These are phyloP conservation scores for Serranochromis macrocephalus DNA, from an alignment of 2,113 vertebrate species.

Conservation along the genomic window DNA sequence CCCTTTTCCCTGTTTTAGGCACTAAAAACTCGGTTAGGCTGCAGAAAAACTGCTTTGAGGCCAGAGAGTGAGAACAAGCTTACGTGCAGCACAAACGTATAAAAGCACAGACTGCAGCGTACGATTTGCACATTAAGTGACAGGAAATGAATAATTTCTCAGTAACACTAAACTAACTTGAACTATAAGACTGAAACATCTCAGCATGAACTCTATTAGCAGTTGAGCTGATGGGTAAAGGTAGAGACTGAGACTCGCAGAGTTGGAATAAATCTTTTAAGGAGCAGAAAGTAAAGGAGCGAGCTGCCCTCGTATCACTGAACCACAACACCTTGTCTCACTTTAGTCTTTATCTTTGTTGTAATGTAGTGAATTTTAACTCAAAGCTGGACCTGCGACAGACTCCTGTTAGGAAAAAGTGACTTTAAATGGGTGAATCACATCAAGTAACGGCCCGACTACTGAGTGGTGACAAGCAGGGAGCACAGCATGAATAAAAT, in stretches of 20 bases:
- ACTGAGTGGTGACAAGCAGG: slow-evolving; percentile 25
- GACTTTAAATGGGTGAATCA: slow-evolving; percentile 42
- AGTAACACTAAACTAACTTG: neutral
- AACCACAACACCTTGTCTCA: neutral
- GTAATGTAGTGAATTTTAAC: neutral
- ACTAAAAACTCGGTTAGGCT: neutral
- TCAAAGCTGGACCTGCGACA: neutral
- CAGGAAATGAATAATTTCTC: neutral
- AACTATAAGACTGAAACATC: neutral
- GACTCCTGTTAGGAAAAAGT: neutral
- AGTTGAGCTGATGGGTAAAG: neutral
- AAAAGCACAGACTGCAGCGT: neutral
- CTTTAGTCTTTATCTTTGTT: neutral
- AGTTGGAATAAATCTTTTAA: neutral
- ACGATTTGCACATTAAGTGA: neutral
- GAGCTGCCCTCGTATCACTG: neutral
- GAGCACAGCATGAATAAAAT: slow-evolving; percentile 54
- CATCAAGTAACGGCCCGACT: slow-evolving; percentile 26
- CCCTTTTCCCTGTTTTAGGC: neutral
- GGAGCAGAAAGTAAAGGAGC: neutral
- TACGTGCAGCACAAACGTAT: neutral
- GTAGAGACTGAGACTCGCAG: neutral
- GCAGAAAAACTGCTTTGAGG: neutral
- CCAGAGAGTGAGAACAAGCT: neutral
- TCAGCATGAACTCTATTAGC: neutral